Evolutionary conservation across 2,797 vertebrate genomes (phyloP).

Genomic region (Erpetoichthys calabaricus): DNA sequence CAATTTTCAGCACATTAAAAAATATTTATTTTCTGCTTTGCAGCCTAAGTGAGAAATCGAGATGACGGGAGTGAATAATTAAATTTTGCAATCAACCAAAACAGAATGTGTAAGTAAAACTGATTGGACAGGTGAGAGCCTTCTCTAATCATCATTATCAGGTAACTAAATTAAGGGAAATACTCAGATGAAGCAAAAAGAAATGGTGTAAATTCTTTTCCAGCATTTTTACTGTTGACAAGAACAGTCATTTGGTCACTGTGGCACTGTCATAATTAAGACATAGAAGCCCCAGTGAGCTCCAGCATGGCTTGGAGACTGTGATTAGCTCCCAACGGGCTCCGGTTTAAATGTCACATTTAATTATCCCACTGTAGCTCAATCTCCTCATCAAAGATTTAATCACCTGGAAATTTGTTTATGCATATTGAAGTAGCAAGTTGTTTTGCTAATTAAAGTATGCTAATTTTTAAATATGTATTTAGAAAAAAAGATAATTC

Average conservation of each 20-base stretch:
- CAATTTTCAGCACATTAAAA: too few relatives aligned
- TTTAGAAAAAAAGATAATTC: background rate
- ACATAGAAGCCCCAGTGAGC: conserved; percentile 1
- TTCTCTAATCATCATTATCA: too few relatives aligned
- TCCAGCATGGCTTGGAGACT: conserved; percentile 7
- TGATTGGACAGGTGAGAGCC: too few relatives aligned
- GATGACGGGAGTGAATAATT: too few relatives aligned
- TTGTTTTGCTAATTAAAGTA: conserved; percentile 35
- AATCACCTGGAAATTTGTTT: conserved; percentile 38
- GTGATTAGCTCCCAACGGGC: conserved; percentile 39
- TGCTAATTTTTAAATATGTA: conserved; percentile 13
- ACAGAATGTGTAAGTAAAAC: too few relatives aligned
- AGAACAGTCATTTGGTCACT: background rate
- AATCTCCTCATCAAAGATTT: conserved; percentile 31
- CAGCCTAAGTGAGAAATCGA: too few relatives aligned
- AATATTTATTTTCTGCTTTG: too few relatives aligned
- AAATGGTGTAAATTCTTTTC: too few relatives aligned
- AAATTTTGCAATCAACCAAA: too few relatives aligned
- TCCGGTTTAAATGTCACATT: conserved; percentile 22
- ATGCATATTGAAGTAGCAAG: conserved; percentile 23
- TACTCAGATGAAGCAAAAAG: too few relatives aligned
- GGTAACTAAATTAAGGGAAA: too few relatives aligned
- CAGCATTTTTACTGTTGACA: background rate
- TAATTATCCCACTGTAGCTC: conserved; percentile 35
- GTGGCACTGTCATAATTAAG: background rate